Evolutionary conservation across 2,113 vertebrate genomes (phyloP).

Genomic region (Raja brachyura): DNA sequence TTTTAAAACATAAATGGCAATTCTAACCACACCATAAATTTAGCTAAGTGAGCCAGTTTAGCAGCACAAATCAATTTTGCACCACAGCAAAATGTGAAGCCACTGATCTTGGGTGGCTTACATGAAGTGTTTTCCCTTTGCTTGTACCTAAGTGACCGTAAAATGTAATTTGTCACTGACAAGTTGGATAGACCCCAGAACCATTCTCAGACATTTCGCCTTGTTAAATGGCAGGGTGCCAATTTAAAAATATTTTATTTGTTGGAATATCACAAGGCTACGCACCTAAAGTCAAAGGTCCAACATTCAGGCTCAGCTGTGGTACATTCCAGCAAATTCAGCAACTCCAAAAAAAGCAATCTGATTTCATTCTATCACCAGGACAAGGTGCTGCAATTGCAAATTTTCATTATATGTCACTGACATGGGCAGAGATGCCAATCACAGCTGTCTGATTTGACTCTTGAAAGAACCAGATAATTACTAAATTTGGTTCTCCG

Average conservation of each 20-base stretch:
- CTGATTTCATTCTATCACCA: background rate
- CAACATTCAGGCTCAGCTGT: slow-evolving; percentile 12
- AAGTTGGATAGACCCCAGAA: slow-evolving; percentile 2
- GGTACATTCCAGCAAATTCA: slow-evolving; percentile 8
- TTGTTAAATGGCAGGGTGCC: background rate
- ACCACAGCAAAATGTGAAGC: background rate
- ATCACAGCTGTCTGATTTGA: slow-evolving; percentile 3
- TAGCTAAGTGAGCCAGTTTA: slow-evolving; percentile 12
- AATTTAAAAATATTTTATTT: slow-evolving; percentile 24
- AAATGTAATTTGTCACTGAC: slow-evolving; percentile 34
- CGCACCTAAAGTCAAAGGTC: background rate
- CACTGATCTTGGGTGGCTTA: slow-evolving; percentile 33
- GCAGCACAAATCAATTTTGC: slow-evolving; percentile 23
- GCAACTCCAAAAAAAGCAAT: slow-evolving; percentile 17
- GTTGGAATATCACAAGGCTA: slow-evolving; percentile 16
- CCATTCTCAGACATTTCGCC: slow-evolving; percentile 12
- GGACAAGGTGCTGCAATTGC: background rate
- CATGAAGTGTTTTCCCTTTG: slow-evolving; percentile 29
- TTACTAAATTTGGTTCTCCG: background rate
- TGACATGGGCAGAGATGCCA: background rate
- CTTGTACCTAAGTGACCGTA: slow-evolving; percentile 21
- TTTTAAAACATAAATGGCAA: slow-evolving; percentile 22
- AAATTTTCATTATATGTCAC: background rate
- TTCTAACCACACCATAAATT: slow-evolving; percentile 27
- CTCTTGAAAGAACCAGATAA: background rate